These are phyloP conservation scores for Halisarca cf. caerulea DNA, from an alignment of 37 sponge, comb jelly and placozoan species.

Conservation along the genomic window DNA sequence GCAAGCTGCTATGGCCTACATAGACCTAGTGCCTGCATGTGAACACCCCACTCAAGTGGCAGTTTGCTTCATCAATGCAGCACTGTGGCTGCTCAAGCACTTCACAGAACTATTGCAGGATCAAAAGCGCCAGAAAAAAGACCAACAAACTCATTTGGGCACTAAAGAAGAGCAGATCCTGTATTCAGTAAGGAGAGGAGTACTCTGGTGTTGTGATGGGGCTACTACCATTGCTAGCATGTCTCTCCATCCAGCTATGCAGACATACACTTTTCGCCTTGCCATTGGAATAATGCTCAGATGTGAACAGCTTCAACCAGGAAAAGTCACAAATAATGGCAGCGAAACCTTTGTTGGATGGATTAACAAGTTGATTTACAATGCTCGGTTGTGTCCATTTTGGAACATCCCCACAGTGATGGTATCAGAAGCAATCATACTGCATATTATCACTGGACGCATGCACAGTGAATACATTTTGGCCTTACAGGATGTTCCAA, in stretches of 20 bases:
- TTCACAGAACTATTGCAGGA: not conserved
- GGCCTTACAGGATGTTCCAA: not conserved
- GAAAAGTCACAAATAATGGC: slow-evolving; percentile 16
- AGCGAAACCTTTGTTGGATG: slow-evolving; percentile 2
- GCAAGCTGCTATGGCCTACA: slow-evolving; percentile 57
- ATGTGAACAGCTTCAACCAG: slow-evolving; percentile 5
- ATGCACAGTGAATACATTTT: slow-evolving; percentile 47
- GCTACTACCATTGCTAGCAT: slow-evolving; percentile 21
- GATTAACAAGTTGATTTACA: slow-evolving; percentile 8
- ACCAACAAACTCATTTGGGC: not conserved
- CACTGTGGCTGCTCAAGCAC: slow-evolving; percentile 56
- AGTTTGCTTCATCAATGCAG: slow-evolving; percentile 54
- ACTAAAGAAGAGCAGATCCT: not conserved
- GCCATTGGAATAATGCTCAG: slow-evolving; percentile 8
- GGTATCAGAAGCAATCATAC: slow-evolving; percentile 60
- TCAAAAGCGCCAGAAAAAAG: not conserved
- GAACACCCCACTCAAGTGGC: slow-evolving; percentile 58
- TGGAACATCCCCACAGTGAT: slow-evolving; percentile 61
- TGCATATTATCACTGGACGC: slow-evolving; percentile 34
- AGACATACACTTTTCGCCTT: slow-evolving; percentile 48
- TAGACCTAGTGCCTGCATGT: slow-evolving; percentile 55
- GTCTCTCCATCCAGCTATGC: slow-evolving; percentile 67
- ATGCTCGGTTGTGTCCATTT: slow-evolving; percentile 56
- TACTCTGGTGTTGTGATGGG: not conserved
- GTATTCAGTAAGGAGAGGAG: slow-evolving; percentile 34